These are phyloP conservation scores for Cantharis lateralis DNA, from an alignment of 2,888 invertebrate species.

Conservation along the genomic window DNA sequence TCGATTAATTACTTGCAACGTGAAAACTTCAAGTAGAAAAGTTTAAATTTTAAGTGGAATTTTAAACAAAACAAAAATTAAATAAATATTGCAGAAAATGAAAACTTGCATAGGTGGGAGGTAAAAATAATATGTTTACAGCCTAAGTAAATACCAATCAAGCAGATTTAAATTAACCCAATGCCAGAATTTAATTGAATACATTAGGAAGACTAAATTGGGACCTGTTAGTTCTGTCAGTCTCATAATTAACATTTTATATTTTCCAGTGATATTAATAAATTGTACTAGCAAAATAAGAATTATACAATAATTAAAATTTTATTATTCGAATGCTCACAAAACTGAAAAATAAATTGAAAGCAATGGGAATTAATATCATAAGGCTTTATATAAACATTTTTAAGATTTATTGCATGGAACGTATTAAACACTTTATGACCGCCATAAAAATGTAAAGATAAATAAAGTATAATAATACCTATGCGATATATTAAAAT, in stretches of 20 bases:
- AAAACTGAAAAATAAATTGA: not conserved
- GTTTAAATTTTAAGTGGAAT: not conserved
- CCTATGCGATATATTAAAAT: not conserved
- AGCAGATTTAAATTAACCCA: not conserved
- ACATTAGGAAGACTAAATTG: not conserved
- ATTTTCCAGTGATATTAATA: not conserved
- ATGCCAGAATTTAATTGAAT: not conserved
- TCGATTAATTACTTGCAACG: not conserved
- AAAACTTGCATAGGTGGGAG: too few species aligned
- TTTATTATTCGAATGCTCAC: not conserved
- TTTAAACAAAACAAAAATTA: too few species aligned
- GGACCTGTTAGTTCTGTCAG: not conserved
- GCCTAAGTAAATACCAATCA: not conserved
- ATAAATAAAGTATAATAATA: not conserved
- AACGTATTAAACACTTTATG: not conserved
- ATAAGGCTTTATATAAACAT: not conserved
- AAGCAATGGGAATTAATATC: not conserved
- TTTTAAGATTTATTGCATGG: not conserved
- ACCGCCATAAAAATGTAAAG: not conserved
- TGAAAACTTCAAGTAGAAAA: not conserved
- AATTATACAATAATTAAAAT: not conserved
- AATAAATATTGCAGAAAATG: too few species aligned
- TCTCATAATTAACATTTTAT: too few species aligned
- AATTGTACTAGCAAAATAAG: too few species aligned
- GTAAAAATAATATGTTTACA: too few species aligned